Conservation (phyloP, 1,140 invertebrate genomes). For the Drosophila virilis region DNA sequence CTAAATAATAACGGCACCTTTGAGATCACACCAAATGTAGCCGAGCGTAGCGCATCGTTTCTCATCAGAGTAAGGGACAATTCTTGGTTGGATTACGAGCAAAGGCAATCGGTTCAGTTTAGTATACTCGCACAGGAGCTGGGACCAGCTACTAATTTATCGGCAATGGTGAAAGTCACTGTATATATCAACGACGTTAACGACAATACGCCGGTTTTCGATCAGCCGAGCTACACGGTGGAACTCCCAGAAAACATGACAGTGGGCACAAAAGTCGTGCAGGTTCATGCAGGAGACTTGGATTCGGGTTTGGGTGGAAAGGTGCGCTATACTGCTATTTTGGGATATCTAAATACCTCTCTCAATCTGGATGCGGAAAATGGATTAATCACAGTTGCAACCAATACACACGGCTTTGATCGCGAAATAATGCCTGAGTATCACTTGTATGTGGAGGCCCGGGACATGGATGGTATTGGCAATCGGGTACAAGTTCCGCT, state of each 20-base stretch:
- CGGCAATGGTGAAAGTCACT: slow-evolving; percentile 89
- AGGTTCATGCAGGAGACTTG: slow-evolving; percentile 90
- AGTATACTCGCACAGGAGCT: slow-evolving; percentile 92
- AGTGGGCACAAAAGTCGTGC: slow-evolving; percentile 89
- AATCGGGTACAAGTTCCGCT: slow-evolving; percentile 89
- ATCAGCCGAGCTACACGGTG: slow-evolving; percentile 89
- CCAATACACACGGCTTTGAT: slow-evolving; percentile 91
- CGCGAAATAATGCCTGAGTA: slow-evolving; percentile 91
- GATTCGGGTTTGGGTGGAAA: slow-evolving; percentile 90
- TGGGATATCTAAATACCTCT: slow-evolving; percentile 90
- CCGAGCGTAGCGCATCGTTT: slow-evolving; percentile 91
- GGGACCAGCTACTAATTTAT: slow-evolving; percentile 89
- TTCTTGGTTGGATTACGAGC: slow-evolving; percentile 92
- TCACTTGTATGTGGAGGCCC: slow-evolving; percentile 92
- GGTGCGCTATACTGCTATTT: slow-evolving; percentile 90
- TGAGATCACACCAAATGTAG: slow-evolving; percentile 94
- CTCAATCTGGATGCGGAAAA: slow-evolving; percentile 91
- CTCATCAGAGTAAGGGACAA: slow-evolving; percentile 93
- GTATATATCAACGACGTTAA: slow-evolving; percentile 95
- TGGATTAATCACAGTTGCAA: slow-evolving; percentile 92
- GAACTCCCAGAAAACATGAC: slow-evolving; percentile 92
- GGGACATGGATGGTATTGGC: slow-evolving; percentile 93
- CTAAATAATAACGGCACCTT: slow-evolving; percentile 94
- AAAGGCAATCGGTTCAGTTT: slow-evolving; percentile 89
- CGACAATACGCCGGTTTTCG: slow-evolving; percentile 94